A percentile compares a stretch with the other conserved stretches of the same genome.
These are phyloP conservation scores for Pasiphila rectangulata DNA, from an alignment of 2,888 invertebrate genomes.

Conservation along the genomic window DNA sequence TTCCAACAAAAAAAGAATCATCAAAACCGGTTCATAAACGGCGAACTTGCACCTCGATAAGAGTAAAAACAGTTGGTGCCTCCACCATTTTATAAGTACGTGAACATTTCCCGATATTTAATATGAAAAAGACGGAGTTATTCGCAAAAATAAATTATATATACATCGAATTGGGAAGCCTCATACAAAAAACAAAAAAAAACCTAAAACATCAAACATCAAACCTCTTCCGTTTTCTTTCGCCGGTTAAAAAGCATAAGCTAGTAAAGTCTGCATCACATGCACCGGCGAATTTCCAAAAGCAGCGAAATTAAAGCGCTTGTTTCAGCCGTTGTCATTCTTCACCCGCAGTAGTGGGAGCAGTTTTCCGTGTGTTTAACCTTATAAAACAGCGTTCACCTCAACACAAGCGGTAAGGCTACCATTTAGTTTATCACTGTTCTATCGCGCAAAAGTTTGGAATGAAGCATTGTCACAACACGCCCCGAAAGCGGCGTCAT, in stretches of 20 bases:
- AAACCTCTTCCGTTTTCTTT: neutral
- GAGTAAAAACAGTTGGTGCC: neutral
- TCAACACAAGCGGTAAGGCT: constrained; percentile 19
- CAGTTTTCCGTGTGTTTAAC: constrained; percentile 18
- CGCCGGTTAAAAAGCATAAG: neutral
- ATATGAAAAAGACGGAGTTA: too few relatives aligned
- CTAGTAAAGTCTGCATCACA: too few relatives aligned
- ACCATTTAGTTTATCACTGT: constrained; percentile 26
- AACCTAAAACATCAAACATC: neutral
- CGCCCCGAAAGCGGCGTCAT: constrained; percentile 18
- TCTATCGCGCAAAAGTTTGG: constrained; percentile 24
- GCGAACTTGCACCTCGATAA: too few relatives aligned
- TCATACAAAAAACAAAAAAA: too few relatives aligned
- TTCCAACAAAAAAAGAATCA: too few relatives aligned
- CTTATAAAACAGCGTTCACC: constrained; percentile 24
- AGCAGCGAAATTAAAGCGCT: constrained; percentile 5
- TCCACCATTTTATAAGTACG: neutral
- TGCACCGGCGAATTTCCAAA: too few relatives aligned
- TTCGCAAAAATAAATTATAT: too few relatives aligned
- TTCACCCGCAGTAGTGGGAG: constrained; percentile 8
- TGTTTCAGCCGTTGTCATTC: constrained; percentile 12
- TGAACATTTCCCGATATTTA: too few relatives aligned
- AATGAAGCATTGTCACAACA: constrained; percentile 23
- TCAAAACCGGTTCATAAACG: too few relatives aligned
- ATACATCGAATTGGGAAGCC: too few relatives aligned